Evolutionary conservation across 2,797 vertebrate species (phyloP), one percentile per base, ranked within the genome.

Genomic region (Phylloscopus collybita): DNA sequence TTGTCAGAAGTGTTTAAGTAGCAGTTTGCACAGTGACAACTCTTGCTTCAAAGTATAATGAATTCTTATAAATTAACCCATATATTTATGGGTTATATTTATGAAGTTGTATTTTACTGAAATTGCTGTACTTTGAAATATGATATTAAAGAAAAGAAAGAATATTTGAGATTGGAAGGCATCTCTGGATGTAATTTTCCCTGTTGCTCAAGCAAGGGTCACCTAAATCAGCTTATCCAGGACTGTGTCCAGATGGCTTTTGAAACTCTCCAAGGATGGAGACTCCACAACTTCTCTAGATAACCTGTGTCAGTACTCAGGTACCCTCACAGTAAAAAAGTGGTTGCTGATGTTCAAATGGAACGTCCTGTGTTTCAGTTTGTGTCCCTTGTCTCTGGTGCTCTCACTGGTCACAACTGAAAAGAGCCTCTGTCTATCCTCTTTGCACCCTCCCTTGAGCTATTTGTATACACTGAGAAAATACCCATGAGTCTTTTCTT

Each of bases 1-100:
- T 91, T 88, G 69, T 86, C 82, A 95, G 57, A 83, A 78, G 54
- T 75, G 16, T 90, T 92, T 88, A 83, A 91, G 53, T 83, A 80
- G 61, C 76, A 72, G 42, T 71, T 86, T 82, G 75, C 40, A 47
- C 38, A 69, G 61, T 74, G 50, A 65, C 57, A 90, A 40, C 13
- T 89, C 57, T 69, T 76, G 40, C 17, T 75, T 88, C 16, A 23
- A 62, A 80, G 45, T 67, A 67, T 61, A 22, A 7, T 80, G 65
- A 83, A 40, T 83, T 87, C 34, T 82, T 45, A 42, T 29, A 87
- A 89, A 67, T 78, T 71, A 93, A 44, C 20, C 20, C 8, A 2
- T 60, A 42, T 45, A 36, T 79, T 57, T 73, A 45, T 84, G 83
- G 38, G 25, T 73, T 93, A 38, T 74, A 34, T 44, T 62, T 85